These are phyloP conservation scores for Falco rusticolus DNA, from an alignment of 2,797 vertebrate genomes.

Conservation along the genomic window DNA sequence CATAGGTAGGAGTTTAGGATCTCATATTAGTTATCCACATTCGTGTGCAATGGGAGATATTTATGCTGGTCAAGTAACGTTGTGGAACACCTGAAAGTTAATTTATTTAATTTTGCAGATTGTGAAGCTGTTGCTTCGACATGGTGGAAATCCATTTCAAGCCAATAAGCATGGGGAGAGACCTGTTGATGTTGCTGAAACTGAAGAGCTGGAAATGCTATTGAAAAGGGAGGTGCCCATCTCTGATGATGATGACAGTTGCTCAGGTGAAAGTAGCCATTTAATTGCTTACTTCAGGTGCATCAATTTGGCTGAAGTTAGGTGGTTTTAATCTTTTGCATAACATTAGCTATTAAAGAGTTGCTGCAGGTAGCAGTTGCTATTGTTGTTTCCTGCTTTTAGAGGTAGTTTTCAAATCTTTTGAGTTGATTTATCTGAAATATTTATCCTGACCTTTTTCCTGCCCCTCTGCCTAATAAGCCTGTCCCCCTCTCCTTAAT, in stretches of 20 bases:
- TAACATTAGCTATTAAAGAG: not conserved
- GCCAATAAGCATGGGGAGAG: constrained; percentile 96
- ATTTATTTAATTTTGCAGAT: constrained; percentile 81
- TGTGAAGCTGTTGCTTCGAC: constrained; percentile 94
- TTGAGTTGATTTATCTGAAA: not conserved
- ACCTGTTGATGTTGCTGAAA: constrained; percentile 97
- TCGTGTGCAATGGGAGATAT: not conserved
- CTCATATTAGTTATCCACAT: fast-evolving
- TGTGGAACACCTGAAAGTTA: not conserved
- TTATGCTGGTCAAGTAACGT: not conserved
- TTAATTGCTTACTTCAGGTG: not conserved
- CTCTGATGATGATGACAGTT: constrained; percentile 94
- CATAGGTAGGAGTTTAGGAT: not conserved
- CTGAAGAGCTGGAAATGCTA: constrained; percentile 92
- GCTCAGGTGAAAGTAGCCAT: constrained; percentile 83
- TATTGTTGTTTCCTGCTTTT: not conserved
- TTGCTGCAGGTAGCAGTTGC: not conserved
- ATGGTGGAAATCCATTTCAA: constrained; percentile 97
- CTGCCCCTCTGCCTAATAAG: not conserved
- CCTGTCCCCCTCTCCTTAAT: not conserved
- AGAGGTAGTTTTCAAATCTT: not conserved
- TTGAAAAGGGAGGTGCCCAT: constrained; percentile 91
- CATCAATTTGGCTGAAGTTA: not conserved
- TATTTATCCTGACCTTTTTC: not conserved
- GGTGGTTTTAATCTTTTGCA: not conserved